Conservation (phyloP, 1,140 invertebrate species). For the Pachypsylla venusta region DNA sequence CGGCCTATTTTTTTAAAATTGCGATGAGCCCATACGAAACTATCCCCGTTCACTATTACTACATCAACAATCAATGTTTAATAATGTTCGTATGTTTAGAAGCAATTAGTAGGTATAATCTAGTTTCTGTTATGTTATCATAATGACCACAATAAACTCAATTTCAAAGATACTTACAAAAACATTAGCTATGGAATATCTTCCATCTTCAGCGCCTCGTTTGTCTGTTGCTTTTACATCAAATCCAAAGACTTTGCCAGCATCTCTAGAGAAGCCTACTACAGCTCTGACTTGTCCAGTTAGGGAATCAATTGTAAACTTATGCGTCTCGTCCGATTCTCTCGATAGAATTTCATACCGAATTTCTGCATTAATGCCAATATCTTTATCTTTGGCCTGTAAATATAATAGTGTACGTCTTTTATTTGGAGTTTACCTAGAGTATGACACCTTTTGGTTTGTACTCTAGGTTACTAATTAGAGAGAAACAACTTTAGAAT, state of each 20-base stretch:
- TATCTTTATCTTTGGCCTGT: constrained; percentile 55
- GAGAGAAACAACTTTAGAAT: too few species aligned
- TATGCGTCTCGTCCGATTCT: constrained; percentile 40
- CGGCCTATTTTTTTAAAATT: too few species aligned
- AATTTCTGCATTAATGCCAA: constrained; percentile 58
- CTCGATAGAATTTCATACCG: constrained; percentile 53
- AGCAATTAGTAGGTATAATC: too few species aligned
- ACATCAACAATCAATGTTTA: too few species aligned
- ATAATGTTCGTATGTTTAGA: too few species aligned
- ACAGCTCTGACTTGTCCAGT: constrained; percentile 57
- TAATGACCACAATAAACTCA: too few species aligned
- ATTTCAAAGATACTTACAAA: constrained; percentile 44
- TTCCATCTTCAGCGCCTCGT: constrained; percentile 55
- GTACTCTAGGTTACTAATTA: too few species aligned
- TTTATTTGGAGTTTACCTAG: too few species aligned
- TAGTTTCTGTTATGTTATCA: too few species aligned
- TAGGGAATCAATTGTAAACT: constrained; percentile 58
- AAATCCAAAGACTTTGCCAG: constrained; percentile 60
- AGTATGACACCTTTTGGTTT: too few species aligned
- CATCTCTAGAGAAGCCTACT: constrained; percentile 44
- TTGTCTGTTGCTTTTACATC: constrained; percentile 77
- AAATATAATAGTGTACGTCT: constrained; percentile 12
- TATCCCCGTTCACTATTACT: too few species aligned
- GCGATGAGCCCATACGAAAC: too few species aligned
- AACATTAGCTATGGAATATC: constrained; percentile 63